Conservation (phyloP, 2,113 vertebrate genomes). For the Chaetodon auriga region DNA sequence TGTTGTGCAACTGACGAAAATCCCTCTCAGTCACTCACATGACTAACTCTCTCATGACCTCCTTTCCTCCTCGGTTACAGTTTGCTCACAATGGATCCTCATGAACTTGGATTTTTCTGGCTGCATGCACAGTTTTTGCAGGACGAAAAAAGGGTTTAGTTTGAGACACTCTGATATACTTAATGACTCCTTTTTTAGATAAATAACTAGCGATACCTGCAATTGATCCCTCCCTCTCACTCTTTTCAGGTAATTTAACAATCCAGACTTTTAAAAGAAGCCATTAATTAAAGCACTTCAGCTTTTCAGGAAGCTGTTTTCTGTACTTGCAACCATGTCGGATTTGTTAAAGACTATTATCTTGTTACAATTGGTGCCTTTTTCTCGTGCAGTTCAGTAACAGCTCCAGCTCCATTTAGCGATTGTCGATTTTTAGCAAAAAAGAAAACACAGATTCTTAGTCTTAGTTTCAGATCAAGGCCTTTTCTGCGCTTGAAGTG, state of each 20-base stretch:
- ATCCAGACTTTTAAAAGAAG: constrained; percentile 15
- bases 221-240: background rate
- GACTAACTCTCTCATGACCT: constrained; percentile 75
- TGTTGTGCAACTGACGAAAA: constrained; percentile 70
- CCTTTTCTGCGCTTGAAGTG: background rate
- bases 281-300: constrained; percentile 28
- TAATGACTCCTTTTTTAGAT: background rate
- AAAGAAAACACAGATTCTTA: constrained; percentile 2
- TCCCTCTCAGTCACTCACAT: constrained; percentile 72
- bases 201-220: constrained; percentile 8
- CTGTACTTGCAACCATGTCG: constrained; percentile 10
- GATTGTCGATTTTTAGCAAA: constrained; percentile 6
- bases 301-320: constrained; percentile 24
- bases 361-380: constrained; percentile 5
- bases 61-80: constrained; percentile 61
- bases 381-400: background rate
- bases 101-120: constrained; percentile 9
- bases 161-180: background rate
- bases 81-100: constrained; percentile 28
- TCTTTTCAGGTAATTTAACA: constrained; percentile 36
- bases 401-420: constrained; percentile 9
- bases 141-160: background rate
- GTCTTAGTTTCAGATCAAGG: background rate
- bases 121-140: background rate
- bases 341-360: constrained; percentile 46